These are phyloP conservation scores for Catamblyrhynchus diadema DNA, from an alignment of 2,797 vertebrate genomes.

Conservation along the genomic window DNA sequence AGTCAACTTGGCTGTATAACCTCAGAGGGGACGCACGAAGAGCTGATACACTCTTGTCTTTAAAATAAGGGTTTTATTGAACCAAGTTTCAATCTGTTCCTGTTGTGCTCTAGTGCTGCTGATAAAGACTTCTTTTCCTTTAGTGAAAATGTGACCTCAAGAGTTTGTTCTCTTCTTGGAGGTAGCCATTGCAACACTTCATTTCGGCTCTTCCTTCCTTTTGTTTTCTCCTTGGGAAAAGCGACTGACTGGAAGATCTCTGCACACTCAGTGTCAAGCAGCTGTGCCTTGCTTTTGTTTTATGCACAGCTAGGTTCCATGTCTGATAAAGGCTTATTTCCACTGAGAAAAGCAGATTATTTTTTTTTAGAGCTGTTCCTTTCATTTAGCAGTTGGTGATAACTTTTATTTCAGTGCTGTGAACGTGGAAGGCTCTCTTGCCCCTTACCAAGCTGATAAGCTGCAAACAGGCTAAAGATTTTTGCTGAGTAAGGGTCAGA, in stretches of 20 bases:
- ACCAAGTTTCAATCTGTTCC: not conserved
- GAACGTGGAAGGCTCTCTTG: rapidly evolving
- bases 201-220: not conserved
- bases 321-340: slow-evolving; percentile 18
- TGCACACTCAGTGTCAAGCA: not conserved
- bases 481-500: slow-evolving; percentile 21
- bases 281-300: not conserved
- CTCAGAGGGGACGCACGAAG: not conserved
- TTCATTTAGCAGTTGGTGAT: not conserved
- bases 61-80: slow-evolving; percentile 26
- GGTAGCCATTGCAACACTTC: not conserved
- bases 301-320: not conserved
- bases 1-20: slow-evolving; percentile 22
- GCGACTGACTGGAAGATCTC: not conserved
- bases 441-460: not conserved
- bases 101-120: not conserved
- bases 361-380: not conserved
- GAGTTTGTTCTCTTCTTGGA: not conserved
- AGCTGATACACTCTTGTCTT: not conserved
- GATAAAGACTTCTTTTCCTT: slow-evolving; percentile 8
- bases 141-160: not conserved
- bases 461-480: not conserved
- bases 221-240: not conserved
- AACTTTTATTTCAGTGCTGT: not conserved
- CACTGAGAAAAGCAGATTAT: not conserved